Percentiles rank a stretch among this genome's conserved stretches.
Evolutionary conservation across 2,888 invertebrate genomes (phyloP).

Genomic region (Embidobia sp.): DNA sequence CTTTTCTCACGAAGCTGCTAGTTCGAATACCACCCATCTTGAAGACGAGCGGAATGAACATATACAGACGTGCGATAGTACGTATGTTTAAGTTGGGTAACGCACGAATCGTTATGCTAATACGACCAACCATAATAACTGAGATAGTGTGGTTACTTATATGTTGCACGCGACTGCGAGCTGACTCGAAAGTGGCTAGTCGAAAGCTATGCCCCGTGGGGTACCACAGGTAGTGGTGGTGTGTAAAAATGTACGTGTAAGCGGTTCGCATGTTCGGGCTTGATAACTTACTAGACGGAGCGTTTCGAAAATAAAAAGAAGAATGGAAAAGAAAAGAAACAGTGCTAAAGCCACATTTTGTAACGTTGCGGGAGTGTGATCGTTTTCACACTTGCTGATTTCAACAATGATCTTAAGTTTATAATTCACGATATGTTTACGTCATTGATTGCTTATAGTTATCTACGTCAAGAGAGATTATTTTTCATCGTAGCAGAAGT

Average conservation of each 20-base stretch:
- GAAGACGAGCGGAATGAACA: constrained; percentile 51
- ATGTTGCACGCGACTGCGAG: constrained; percentile 66
- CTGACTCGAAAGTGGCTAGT: constrained; percentile 65
- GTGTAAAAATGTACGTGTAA: constrained; percentile 55
- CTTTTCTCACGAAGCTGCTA: constrained; percentile 64
- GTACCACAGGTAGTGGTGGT: constrained; percentile 43
- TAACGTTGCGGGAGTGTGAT: constrained; percentile 26
- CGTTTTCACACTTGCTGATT: constrained; percentile 50
- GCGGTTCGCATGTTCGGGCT: constrained; percentile 58
- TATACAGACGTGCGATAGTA: constrained; percentile 50
- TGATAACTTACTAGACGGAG: constrained; percentile 59
- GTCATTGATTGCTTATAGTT: not conserved
- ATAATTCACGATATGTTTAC: not conserved
- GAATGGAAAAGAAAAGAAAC: constrained; percentile 5
- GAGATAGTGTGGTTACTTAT: constrained; percentile 76
- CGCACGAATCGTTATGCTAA: constrained; percentile 78
- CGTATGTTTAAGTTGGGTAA: constrained; percentile 61
- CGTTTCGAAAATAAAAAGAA: constrained; percentile 41
- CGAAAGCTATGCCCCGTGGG: constrained; percentile 64
- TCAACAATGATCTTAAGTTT: constrained; percentile 9
- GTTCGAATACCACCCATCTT: constrained; percentile 64
- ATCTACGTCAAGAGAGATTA: too few species aligned
- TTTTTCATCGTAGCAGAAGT: too few species aligned
- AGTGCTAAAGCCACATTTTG: constrained; percentile 22
- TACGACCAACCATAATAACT: constrained; percentile 78